Conservation (phyloP, 2,113 vertebrate species). For the Phoxinus phoxinus region DNA sequence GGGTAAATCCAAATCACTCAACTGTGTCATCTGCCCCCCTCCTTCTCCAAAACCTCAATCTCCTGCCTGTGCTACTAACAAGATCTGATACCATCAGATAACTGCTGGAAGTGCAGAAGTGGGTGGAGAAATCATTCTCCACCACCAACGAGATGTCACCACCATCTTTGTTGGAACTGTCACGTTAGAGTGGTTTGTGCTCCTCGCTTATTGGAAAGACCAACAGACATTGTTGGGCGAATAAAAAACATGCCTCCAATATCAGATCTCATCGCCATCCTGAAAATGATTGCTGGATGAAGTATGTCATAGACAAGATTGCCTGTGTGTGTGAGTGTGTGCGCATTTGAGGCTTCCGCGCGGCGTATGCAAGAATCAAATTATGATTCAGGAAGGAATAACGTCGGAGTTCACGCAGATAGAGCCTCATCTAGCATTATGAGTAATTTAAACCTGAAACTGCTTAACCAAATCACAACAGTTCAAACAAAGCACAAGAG, state of each 20-base stretch:
- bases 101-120: slow-evolving; percentile 55
- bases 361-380: not conserved
- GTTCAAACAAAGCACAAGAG: slow-evolving; percentile 54
- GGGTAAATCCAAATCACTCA: slow-evolving; percentile 54
- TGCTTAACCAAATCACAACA: slow-evolving; percentile 44
- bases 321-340: slow-evolving; percentile 12
- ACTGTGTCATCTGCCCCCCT: slow-evolving; percentile 46
- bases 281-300: slow-evolving; percentile 57
- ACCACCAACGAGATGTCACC: slow-evolving; percentile 55
- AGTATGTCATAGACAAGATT: slow-evolving; percentile 50
- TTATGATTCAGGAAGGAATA: slow-evolving; percentile 45
- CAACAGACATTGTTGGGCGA: slow-evolving; percentile 58
- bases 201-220: slow-evolving; percentile 59
- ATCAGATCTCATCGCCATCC: slow-evolving; percentile 59
- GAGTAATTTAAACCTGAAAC: slow-evolving; percentile 48
- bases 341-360: not conserved
- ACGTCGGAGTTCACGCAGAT: slow-evolving; percentile 27
- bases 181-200: slow-evolving; percentile 62
- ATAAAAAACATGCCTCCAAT: slow-evolving; percentile 57
- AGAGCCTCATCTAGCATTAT: slow-evolving; percentile 50
- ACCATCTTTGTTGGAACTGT: slow-evolving; percentile 59
- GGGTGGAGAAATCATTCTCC: slow-evolving; percentile 63
- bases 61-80: slow-evolving; percentile 59
- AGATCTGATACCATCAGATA: slow-evolving; percentile 62
- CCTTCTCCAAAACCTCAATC: slow-evolving; percentile 45